Evolutionary conservation across 2,113 vertebrate species (phyloP), one percentile per base, ranked within the genome.

Genomic region (Oplegnathus fasciatus): DNA sequence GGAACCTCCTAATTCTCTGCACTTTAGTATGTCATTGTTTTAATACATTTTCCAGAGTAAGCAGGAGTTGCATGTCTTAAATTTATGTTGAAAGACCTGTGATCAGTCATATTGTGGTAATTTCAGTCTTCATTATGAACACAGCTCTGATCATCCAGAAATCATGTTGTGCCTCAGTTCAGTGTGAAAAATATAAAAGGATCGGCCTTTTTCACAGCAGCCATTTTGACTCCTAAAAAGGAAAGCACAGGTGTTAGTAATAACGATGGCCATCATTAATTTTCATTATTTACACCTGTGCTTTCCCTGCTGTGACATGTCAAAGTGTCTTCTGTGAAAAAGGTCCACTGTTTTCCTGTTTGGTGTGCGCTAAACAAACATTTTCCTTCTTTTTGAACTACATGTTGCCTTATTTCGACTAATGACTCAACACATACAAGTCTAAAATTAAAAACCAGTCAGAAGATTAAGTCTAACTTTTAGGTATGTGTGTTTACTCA

Each of bases 11-110:
- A 46, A 88, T 83, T 72, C 42, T 69, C 82, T 84, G 86, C 85
- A 55, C 91, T 94, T 93, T 70, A 76, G 86, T 89, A 89, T 94
- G 90, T 91, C 89, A 89, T 83, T 82, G 85, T 94, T 94, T 89
- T 88, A 96, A 94, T 96, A 96, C 93, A 94, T 89, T 93, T 90
- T 87, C 0, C 75, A 69, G 37, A 65, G 40, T 76, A 44, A 67
- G 48, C 22, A 80, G 20, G 37, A 24, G 7, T 40, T 3, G 15
- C 17, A 14, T 8, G n/a, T 55, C 40, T 32, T 58, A 5, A 13
- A 13, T 70, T 57, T 68, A 1, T 40, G 1, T 52, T 66, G 1
- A 26, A 46, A 48, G 42, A 52, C 46, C 37, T 58, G 50, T 55
- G 13, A 20, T 50, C 1, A 26, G 28, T 58, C 5, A 6, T 40